Percentiles rank a stretch among this genome's conserved stretches.
Conservation (phyloP, 2,888 invertebrate species). For the Drosophila prostipennis region DNA sequence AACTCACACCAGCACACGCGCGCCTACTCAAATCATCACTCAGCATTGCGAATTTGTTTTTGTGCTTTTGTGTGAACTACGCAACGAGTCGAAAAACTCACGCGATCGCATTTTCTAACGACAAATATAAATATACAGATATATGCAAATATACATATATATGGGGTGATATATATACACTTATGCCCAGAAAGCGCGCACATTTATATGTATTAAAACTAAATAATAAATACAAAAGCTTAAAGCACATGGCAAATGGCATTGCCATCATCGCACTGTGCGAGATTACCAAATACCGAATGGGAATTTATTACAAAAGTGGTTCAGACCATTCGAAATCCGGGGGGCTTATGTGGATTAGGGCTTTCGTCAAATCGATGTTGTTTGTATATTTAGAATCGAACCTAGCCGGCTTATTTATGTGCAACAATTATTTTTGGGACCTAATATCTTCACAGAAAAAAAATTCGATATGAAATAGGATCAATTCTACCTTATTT, state of each 20-base stretch:
- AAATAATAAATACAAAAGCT: slow-evolving; percentile 42
- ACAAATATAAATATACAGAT: slow-evolving; percentile 28
- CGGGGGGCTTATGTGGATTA: slow-evolving; percentile 13
- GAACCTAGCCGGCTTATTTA: not conserved
- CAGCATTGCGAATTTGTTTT: slow-evolving; percentile 24
- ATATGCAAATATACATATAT: slow-evolving; percentile 2
- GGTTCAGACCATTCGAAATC: not conserved
- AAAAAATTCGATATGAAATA: no score
- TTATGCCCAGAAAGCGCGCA: slow-evolving; percentile 16
- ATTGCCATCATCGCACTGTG: slow-evolving; percentile 29
- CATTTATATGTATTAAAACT: slow-evolving; percentile 31
- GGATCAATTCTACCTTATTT: no score
- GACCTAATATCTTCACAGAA: not conserved
- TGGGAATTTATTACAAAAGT: slow-evolving; percentile 40
- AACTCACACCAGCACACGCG: slow-evolving; percentile 39
- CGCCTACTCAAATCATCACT: slow-evolving; percentile 38
- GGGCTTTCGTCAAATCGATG: slow-evolving; percentile 21
- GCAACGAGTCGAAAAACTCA: slow-evolving; percentile 57
- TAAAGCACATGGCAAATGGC: slow-evolving; percentile 5
- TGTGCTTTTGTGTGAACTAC: slow-evolving; percentile 23
- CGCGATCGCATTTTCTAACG: slow-evolving; percentile 63
- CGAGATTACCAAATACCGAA: slow-evolving; percentile 20
- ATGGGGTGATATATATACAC: not conserved
- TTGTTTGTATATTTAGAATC: slow-evolving; percentile 12
- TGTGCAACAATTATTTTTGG: not conserved